Percentiles rank a stretch among this genome's conserved stretches.
Evolutionary conservation across 2,888 invertebrate species (phyloP).

Genomic region (Drosophila limbata): DNA sequence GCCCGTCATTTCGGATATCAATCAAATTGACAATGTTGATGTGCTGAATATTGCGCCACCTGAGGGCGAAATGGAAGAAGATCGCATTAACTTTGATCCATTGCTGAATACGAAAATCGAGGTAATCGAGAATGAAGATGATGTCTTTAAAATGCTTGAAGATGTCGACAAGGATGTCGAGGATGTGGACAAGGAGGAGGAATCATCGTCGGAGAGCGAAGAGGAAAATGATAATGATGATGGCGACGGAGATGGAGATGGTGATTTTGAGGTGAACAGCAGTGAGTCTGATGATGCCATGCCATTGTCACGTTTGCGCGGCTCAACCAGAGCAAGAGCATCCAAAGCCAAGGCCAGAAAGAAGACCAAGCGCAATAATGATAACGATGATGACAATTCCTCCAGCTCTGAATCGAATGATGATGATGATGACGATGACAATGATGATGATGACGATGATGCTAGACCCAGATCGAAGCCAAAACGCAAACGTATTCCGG

Average conservation of each 20-base stretch:
- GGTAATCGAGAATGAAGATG: conserved; percentile 76
- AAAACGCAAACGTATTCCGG: conserved; percentile 72
- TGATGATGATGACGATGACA: conserved; percentile 43
- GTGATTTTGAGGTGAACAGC: conserved; percentile 70
- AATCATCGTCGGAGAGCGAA: conserved; percentile 62
- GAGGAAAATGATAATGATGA: conserved; percentile 57
- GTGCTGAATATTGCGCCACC: conserved; percentile 46
- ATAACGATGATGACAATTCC: conserved; percentile 50
- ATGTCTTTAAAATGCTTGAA: conserved; percentile 79
- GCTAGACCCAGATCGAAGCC: conserved; percentile 51
- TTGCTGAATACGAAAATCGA: conserved; percentile 66
- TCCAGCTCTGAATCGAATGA: conserved; percentile 58
- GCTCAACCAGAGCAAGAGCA: conserved; percentile 35
- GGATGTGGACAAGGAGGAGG: conserved; percentile 52
- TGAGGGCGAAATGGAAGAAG: conserved; percentile 69
- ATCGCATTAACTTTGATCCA: conserved; percentile 60
- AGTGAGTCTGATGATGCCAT: conserved; percentile 75
- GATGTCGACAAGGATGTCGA: conserved; percentile 73
- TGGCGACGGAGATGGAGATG: conserved; percentile 63
- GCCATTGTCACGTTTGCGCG: conserved; percentile 63
- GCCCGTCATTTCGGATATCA: conserved; percentile 38
- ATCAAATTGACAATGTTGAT: conserved; percentile 62
- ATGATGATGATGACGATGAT: conserved; percentile 32
- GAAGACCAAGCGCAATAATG: conserved; percentile 32
- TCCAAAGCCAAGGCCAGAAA: conserved; percentile 45